Base-by-base conservation (phyloP, 2,888 invertebrate species). In the Lepidocyrtinus sp. region DNA sequence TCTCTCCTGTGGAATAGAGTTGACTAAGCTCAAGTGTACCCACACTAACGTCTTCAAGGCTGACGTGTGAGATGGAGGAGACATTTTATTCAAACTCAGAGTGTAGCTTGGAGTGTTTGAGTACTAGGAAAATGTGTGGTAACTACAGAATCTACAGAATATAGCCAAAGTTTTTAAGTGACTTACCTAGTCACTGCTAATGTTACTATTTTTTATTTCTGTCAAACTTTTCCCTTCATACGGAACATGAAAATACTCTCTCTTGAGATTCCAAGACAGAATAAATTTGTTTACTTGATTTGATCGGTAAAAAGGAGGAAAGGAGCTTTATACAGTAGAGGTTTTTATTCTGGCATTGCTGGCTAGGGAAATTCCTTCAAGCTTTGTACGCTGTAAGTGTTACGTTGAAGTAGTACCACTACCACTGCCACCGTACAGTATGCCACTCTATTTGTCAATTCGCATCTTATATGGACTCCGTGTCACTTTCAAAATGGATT, bases 261-360 rank as follows among this genome's bases (percentile, higher is more conserved):
- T 50, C 50, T 50, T 50, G 50, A 50, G 50, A 50, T 15, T 12
- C 17, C n/a, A 50, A 50, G 50, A 50, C 50, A 50, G 50, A 50
- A 50, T 50, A 50, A 50, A 50, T 50, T 50, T 50, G 50, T 50
- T 50, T 50, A 50, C 50, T 50, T 50, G 50, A 50, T 50, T 50
- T 50, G 50, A 50, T 50, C 50, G 50, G 50, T 2, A 50, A 36
- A 50, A 50, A 50, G 15, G 50, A 17, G n/a, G n/a, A n/a, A n/a
- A n/a, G n/a, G n/a, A n/a, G n/a, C n/a, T n/a, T n/a, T n/a, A n/a
- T n/a, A n/a, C n/a, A n/a, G n/a, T n/a, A n/a, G n/a, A n/a, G n/a
- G n/a, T n/a, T n/a, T n/a, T n/a, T n/a, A n/a, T n/a, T n/a, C n/a
- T n/a, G n/a, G n/a, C n/a, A n/a, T n/a, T n/a, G n/a, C n/a, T n/a